phyloP scores from a whole-genome alignment of 2,888 invertebrate genomes.

The Acrobasis consociella region DNA sequence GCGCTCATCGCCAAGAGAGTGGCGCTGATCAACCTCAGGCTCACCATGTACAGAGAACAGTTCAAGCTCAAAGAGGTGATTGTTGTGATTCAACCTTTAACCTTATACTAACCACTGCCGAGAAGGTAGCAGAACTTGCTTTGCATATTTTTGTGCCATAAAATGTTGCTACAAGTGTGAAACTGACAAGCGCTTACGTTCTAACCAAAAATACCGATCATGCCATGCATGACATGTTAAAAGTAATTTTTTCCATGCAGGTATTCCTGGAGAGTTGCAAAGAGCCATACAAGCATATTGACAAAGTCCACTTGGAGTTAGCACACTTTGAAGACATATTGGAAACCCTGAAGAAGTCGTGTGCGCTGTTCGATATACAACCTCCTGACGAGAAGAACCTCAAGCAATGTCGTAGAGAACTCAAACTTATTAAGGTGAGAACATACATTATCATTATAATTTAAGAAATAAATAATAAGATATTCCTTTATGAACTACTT shows the following conservation, averaged over 20 bases:
- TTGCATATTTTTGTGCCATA: too few species aligned
- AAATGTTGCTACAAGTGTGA: too few species aligned
- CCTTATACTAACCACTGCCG: too few species aligned
- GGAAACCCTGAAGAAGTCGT: constrained; percentile 86
- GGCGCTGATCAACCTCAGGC: constrained; percentile 89
- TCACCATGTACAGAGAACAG: constrained; percentile 88
- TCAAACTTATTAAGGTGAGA: constrained; percentile 87
- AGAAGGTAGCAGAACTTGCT: too few species aligned
- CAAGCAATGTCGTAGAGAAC: constrained; percentile 88
- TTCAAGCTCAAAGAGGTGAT: constrained; percentile 83
- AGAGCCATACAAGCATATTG: constrained; percentile 86
- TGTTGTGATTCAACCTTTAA: neutral
- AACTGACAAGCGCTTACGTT: too few species aligned
- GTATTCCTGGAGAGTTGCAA: constrained; percentile 85
- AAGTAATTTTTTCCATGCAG: constrained; percentile 43
- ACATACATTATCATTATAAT: neutral
- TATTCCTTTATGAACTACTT: too few species aligned
- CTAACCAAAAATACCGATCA: too few species aligned
- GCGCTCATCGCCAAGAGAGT: constrained; percentile 93
- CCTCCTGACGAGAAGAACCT: constrained; percentile 92
- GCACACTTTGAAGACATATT: constrained; percentile 86
- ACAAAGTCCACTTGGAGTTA: constrained; percentile 86
- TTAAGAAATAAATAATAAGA: too few species aligned
- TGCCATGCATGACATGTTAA: too few species aligned
- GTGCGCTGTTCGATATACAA: constrained; percentile 92